These are phyloP conservation scores for Mesaphorura yosii DNA, from an alignment of 1,140 invertebrate genomes.

Conservation along the genomic window DNA sequence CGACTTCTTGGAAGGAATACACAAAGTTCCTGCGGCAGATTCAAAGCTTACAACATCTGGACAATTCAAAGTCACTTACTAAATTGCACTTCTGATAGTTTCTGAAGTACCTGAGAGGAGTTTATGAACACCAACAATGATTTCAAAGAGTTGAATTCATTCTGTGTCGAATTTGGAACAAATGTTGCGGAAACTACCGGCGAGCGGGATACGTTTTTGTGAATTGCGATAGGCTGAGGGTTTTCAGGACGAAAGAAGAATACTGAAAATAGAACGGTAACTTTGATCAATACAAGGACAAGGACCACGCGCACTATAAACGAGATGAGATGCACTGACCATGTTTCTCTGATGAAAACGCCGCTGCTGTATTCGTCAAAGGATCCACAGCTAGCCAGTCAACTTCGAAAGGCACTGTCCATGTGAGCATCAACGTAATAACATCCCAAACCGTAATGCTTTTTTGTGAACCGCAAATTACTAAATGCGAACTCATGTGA, in stretches of 20 bases:
- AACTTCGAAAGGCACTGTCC: constrained; percentile 46
- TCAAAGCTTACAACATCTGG: neutral
- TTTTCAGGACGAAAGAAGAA: constrained; percentile 16
- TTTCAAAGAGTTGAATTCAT: constrained; percentile 10
- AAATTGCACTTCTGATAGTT: neutral
- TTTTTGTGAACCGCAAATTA: constrained; percentile 45
- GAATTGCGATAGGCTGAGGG: constrained; percentile 14
- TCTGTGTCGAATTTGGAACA: constrained; percentile 19
- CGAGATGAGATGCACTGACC: constrained; percentile 36
- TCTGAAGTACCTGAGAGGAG: constrained; percentile 13
- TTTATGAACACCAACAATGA: constrained; percentile 14
- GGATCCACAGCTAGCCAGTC: constrained; percentile 46
- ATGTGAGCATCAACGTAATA: constrained; percentile 48
- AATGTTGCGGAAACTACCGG: constrained; percentile 24
- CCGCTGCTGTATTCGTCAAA: constrained; percentile 50
- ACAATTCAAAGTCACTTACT: neutral
- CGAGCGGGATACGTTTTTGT: constrained; percentile 14
- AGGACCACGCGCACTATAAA: no score
- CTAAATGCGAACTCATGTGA: constrained; percentile 49
- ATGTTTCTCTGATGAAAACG: constrained; percentile 49
- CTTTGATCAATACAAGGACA: no score
- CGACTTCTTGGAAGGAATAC: constrained; percentile 2
- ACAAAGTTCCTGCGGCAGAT: constrained; percentile 19
- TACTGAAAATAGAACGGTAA: constrained; percentile 8
- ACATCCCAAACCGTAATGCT: constrained; percentile 59